Evolutionary conservation across 1,140 invertebrate species (phyloP), one percentile per base, ranked within the genome.

Genomic region (Nebria ingens): DNA sequence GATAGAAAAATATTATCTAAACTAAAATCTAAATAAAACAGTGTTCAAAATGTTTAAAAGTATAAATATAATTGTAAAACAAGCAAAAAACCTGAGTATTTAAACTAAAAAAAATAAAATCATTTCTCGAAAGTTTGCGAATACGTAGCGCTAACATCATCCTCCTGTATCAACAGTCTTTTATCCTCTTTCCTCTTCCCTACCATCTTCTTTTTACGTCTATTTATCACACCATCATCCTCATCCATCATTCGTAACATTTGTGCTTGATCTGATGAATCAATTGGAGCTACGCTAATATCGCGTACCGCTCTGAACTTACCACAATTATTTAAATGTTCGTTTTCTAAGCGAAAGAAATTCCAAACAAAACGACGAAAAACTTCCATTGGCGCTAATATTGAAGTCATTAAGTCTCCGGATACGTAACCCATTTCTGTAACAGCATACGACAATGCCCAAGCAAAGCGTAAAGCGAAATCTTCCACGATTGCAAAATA

Each of bases 401-500:
- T 78, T 3, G 88, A 87, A 22, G 80, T 79, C 72, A 94, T 82
- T 21, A 89, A 73, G 65, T 94, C 91, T 19, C 76, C 73, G 55
- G 84, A 79, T 13, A 90, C 74, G 42, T 82, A 78, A 45, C 80
- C 80, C 29, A 80, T 79, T 68, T 92, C 85, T n/a, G 81, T 87
- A 15, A 93, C 69, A 40, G 86, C 83, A 55, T 91, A 80, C 20
- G 86, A 84, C 38, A 86, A 66, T 1, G 80, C 79, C 92, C 92
- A 95, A 21, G 80, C 78, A 66, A 93, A 93, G 61, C 92, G 77
- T 17, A 95, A 65, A n/a, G 90, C 69, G 53, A 89, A 79, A 69
- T 93, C 87, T 72, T 91, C 86, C 6, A 90, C 66, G 23, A 93
- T 96, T 21, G 95, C 96, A 75, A 97, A 93, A 70, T 99, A 99